Percentiles rank a stretch among this genome's conserved stretches.
Evolutionary conservation across 2,797 vertebrate genomes (phyloP).

Genomic region (Argentina silus): DNA sequence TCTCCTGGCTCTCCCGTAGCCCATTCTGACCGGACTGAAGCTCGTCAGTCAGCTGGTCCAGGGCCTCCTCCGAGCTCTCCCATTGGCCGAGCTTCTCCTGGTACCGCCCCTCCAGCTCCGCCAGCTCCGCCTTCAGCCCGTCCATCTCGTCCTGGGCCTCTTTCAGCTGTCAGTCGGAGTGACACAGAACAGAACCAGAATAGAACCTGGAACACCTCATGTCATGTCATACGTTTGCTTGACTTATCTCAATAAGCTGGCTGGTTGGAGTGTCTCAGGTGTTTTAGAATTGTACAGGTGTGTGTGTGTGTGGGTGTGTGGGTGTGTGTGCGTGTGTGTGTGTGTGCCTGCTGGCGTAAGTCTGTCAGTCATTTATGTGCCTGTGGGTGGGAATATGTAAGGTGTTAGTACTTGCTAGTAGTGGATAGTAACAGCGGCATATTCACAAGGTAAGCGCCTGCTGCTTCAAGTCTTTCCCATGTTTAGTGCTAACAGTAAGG

Average conservation of each 20-base stretch:
- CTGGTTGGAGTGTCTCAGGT: not conserved
- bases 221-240: not conserved
- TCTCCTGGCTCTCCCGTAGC: constrained; percentile 58
- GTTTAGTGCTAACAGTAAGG: no score
- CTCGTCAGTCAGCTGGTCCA: constrained; percentile 71
- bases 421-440: no score
- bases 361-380: not conserved
- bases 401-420: no score
- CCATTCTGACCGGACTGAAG: constrained; percentile 62
- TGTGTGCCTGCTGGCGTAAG: not conserved
- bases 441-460: no score
- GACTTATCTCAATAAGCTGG: not conserved
- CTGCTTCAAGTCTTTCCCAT: no score
- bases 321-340: not conserved
- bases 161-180: constrained; percentile 36
- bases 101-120: constrained; percentile 60
- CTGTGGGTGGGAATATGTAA: no score
- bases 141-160: constrained; percentile 49
- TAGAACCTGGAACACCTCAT: no score
- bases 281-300: not conserved
- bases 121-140: constrained; percentile 62
- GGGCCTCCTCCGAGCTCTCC: constrained; percentile 70
- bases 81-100: constrained; percentile 68
- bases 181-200: not conserved
- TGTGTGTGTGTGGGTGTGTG: not conserved